Base-by-base conservation (phyloP, 2,888 invertebrate species). In the Smittia sp. region DNA sequence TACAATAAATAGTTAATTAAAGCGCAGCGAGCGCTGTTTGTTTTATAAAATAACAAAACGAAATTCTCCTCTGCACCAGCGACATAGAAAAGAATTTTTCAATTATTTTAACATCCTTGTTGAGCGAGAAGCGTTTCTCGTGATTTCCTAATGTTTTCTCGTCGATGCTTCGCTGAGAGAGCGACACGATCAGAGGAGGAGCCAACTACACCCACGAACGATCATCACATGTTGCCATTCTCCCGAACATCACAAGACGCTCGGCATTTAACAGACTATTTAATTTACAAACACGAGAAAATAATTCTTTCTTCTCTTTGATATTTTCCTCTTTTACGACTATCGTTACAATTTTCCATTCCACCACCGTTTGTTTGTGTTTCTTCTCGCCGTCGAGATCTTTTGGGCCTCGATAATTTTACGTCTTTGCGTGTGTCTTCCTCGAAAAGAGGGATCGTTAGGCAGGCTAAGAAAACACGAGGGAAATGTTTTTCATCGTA, bases 401-500 rank as follows among this genome's bases (percentile, higher is more conserved):
- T 68, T 68, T 20, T 18, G 18, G 32, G 9, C 18, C 27, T 32
- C 15, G 27, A 63, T 27, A 15, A 24, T 27, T 66, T 38, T 67
- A 20, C 24, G 52, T 52, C 69, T 69, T 54, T 22, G 52, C 27
- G 69, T 32, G 69, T 25, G 52, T 24, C 54, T 41, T 22, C 13
- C 39, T 6, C 4, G 18, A 46, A 46, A 69, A 25, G 52, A 54
- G 32, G 27, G 69, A 69, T 69, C 69, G 69, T 69, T 69, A 41
- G 41, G 25, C 7, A 27, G 18, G 11, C 6, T 22, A 69, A 41
- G 32, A 69, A 25, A 69, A 69, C 69, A 69, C n/a, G 22, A 18
- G 41, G n/a, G 13, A 52, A 54, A 69, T 52, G 52, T 25, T 69
- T 69, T 52, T 67, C 41, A 15, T 52, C 13, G 25, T 39, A 25